phyloP scores from a whole-genome alignment of 1,140 invertebrate species.

The Euwallacea similis region DNA sequence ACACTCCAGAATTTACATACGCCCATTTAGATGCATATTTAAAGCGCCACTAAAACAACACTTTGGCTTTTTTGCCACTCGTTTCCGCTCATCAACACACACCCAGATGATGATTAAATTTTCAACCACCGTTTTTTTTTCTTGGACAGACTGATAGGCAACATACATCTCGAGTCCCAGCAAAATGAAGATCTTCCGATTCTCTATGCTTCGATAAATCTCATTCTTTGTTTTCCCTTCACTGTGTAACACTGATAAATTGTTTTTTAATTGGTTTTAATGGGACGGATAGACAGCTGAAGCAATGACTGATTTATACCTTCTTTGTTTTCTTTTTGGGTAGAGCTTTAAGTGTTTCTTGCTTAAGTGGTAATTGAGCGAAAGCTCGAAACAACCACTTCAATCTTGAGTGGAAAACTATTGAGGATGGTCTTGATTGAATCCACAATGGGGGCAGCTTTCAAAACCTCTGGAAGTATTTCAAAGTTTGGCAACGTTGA shows the following conservation, averaged over 20 bases:
- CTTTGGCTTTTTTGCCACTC: neutral
- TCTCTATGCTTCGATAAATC: neutral
- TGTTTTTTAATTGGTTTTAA: slow-evolving; percentile 20
- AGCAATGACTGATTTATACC: slow-evolving; percentile 10
- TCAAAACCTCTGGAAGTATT: no score
- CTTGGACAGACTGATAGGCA: no score
- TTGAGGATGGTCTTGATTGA: no score
- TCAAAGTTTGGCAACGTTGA: no score
- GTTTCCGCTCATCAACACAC: slow-evolving; percentile 8
- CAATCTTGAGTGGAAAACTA: no score
- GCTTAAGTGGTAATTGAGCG: slow-evolving; percentile 6
- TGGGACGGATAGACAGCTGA: slow-evolving; percentile 10
- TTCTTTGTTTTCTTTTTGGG: slow-evolving; percentile 16
- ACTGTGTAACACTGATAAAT: slow-evolving; percentile 8
- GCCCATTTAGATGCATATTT: slow-evolving; percentile 29
- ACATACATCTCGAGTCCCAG: neutral
- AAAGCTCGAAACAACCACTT: no score
- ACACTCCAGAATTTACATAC: slow-evolving; percentile 21
- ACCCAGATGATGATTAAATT: neutral
- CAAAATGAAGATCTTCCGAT: neutral
- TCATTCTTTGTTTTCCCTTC: neutral
- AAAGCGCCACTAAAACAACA: slow-evolving; percentile 23
- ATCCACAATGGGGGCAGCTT: no score
- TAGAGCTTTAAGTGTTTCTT: slow-evolving; percentile 4
- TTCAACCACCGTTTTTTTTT: no score